These are phyloP conservation scores for Listronotus bonariensis DNA, from an alignment of 1,140 invertebrate species.

Conservation along the genomic window DNA sequence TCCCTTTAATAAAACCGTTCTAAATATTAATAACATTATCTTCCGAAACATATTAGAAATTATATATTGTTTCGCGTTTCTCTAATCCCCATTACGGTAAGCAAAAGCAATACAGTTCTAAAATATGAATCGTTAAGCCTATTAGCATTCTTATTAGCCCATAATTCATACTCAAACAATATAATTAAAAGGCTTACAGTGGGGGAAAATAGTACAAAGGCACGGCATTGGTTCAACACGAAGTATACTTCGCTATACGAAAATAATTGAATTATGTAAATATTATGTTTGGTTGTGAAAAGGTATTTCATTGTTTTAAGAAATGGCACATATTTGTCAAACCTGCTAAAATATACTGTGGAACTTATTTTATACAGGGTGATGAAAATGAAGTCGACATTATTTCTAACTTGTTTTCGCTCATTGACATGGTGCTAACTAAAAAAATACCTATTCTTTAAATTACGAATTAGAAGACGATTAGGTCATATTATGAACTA, in stretches of 20 bases:
- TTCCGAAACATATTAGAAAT: constrained; percentile 7
- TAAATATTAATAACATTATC: constrained; percentile 19
- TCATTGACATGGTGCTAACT: too few species aligned
- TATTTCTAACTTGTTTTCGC: too few species aligned
- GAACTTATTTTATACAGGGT: too few species aligned
- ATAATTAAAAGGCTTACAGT: constrained; percentile 34
- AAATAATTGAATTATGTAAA: constrained; percentile 27
- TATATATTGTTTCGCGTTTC: constrained; percentile 21
- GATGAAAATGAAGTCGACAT: too few species aligned
- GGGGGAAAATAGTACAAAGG: constrained; percentile 18
- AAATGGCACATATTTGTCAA: too few species aligned
- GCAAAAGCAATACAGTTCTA: constrained; percentile 22
- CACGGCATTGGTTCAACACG: constrained; percentile 17
- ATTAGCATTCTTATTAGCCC: constrained; percentile 36
- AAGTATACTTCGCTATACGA: constrained; percentile 13
- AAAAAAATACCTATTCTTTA: too few species aligned
- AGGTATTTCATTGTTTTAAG: too few species aligned
- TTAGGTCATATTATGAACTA: too few species aligned
- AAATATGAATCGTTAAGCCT: constrained; percentile 38
- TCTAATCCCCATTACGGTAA: constrained; percentile 19
- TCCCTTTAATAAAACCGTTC: constrained; percentile 6
- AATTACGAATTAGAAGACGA: too few species aligned
- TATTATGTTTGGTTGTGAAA: too few species aligned
- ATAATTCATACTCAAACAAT: constrained; percentile 34
- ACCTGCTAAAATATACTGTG: too few species aligned